These are phyloP conservation scores for Achroia grisella DNA, from an alignment of 1,140 invertebrate species.

Conservation along the genomic window DNA sequence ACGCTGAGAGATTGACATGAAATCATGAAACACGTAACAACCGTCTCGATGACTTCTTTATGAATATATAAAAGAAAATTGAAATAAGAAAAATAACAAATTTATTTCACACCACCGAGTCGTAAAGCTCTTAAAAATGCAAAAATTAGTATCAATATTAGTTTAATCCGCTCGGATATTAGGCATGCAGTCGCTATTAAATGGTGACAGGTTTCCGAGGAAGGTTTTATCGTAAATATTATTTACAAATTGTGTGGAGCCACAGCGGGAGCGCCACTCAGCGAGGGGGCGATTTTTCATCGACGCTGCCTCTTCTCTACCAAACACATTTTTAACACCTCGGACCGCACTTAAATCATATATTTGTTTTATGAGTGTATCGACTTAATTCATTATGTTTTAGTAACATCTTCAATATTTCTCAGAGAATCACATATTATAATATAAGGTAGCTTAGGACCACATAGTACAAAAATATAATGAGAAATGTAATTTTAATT, in stretches of 20 bases:
- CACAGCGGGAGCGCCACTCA: slow-evolving; percentile 59
- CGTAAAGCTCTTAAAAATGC: slow-evolving; percentile 18
- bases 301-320: slow-evolving; percentile 49
- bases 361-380: slow-evolving; percentile 55
- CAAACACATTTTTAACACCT: slow-evolving; percentile 72
- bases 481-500: too few species aligned
- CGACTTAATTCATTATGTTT: slow-evolving; percentile 17
- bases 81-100: slow-evolving; percentile 18
- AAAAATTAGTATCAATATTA: slow-evolving; percentile 22
- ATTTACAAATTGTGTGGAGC: slow-evolving; percentile 55
- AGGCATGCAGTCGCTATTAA: slow-evolving; percentile 29
- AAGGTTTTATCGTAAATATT: slow-evolving; percentile 64
- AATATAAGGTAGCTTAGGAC: too few species aligned
- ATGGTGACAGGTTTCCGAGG: slow-evolving; percentile 45
- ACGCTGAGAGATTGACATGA: slow-evolving; percentile 56
- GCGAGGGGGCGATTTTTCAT: slow-evolving; percentile 69
- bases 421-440: neutral
- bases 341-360: slow-evolving; percentile 54
- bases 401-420: slow-evolving; percentile 13
- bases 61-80: too few species aligned
- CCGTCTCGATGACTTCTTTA: slow-evolving; percentile 28
- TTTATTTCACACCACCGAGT: slow-evolving; percentile 12
- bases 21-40: neutral
- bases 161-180: slow-evolving; percentile 28
- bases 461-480: too few species aligned